Evolutionary conservation across 2,113 vertebrate species (phyloP), one percentile per base, ranked within the genome.

Genomic region (Ciconia stormi): DNA sequence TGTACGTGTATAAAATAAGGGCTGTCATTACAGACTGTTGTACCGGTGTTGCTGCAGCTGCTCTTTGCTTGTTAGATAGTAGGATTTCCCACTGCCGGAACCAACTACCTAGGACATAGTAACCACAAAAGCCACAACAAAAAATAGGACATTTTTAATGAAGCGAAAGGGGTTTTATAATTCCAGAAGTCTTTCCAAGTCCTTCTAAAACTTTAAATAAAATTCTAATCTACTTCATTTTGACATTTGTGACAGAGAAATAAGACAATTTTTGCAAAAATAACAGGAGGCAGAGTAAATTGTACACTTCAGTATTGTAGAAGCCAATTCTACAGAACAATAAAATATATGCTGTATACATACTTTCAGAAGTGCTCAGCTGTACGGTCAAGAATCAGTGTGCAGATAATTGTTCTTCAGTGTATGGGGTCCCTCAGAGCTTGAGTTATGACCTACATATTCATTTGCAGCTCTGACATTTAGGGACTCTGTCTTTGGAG

Each of bases 171-270:
- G 0, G 10, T 85, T 86, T 78, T 72, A 30, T 82, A 71, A 76
- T 85, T 87, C 46, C 27, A 72, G 11, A 79, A 87, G 13, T 44
- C 27, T 80, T 91, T 65, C 14, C 23, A 87, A 53, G 34, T 58
- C 66, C n/a, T 84, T 93, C 62, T 88, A 36, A 82, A 93, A 91
- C 26, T 83, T 82, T 32, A 82, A 49, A 73, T 66, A 82, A 80
- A 77, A 61, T 65, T 82, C 82, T 59, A 49, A 16, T 40, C 19
- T 13, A n/a, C 29, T 13, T 78, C 5, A 40, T 87, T 83, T 89
- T 77, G 76, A 77, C 23, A 72, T 90, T 95, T 87, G 38, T 90
- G 87, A 69, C 56, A 90, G 61, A 87, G 36, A 85, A 95, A 61
- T 72, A 72, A 85, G 44, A 79, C 17, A 34, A 10, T 32, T 87